Conservation (phyloP, 2,888 invertebrate species). For the Blastobasis lacticolella region DNA sequence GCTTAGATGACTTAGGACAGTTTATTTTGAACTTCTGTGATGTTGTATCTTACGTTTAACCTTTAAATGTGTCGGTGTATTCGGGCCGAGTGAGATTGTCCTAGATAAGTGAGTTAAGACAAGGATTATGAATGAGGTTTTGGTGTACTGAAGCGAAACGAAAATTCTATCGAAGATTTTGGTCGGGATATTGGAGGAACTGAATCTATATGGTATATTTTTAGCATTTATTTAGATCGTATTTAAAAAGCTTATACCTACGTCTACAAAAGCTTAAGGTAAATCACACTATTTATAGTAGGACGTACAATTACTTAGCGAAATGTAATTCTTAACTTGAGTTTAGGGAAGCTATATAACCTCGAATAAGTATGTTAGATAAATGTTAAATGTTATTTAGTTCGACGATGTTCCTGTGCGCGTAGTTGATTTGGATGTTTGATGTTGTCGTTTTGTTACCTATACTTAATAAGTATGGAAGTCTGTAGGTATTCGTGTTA, state of each 20-base stretch:
- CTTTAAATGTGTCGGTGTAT: too few species aligned
- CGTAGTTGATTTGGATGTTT: slow-evolving; percentile 22
- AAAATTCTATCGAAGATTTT: background rate
- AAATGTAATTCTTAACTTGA: slow-evolving; percentile 3
- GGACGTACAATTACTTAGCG: background rate
- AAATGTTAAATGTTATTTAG: slow-evolving; percentile 26
- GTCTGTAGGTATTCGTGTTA: slow-evolving; percentile 8
- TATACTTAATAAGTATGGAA: background rate
- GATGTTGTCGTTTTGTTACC: slow-evolving; percentile 29
- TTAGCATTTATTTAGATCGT: slow-evolving; percentile 1
- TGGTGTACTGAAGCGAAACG: background rate
- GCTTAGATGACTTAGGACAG: too few species aligned
- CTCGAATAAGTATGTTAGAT: slow-evolving; percentile 1
- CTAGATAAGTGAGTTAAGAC: too few species aligned
- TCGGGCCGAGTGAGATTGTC: too few species aligned
- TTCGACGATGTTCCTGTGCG: slow-evolving; percentile 52
- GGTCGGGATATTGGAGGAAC: slow-evolving; percentile 13
- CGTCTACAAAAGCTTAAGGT: slow-evolving; percentile 2
- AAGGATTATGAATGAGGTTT: background rate
- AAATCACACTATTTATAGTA: slow-evolving; percentile 4
- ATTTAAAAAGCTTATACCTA: slow-evolving; percentile 3
- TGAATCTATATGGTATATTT: slow-evolving; percentile 10
- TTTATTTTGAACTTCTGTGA: too few species aligned
- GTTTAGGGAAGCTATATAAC: slow-evolving; percentile 4
- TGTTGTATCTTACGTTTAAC: too few species aligned